Evolutionary conservation across 2,888 invertebrate genomes (phyloP).

Genomic region (Pemphredon lugubris): DNA sequence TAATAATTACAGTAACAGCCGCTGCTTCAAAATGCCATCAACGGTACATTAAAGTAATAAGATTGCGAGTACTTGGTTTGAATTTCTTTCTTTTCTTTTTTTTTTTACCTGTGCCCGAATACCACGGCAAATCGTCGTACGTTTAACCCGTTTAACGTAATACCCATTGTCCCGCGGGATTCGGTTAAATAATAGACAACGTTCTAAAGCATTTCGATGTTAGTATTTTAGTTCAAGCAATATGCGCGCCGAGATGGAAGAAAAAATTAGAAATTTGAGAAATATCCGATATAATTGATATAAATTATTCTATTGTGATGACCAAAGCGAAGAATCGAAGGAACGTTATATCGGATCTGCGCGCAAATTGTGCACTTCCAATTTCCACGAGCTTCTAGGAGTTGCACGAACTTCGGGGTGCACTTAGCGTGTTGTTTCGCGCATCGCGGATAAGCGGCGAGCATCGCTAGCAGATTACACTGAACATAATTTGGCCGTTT

Average conservation of each 20-base stretch:
- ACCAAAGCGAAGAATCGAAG: background rate
- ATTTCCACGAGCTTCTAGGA: slow-evolving; percentile 10
- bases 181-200: too few species aligned
- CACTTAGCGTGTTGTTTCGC: background rate
- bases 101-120: too few species aligned
- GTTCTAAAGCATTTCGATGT: too few species aligned
- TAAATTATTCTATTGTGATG: too few species aligned
- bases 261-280: too few species aligned
- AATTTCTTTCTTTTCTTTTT: slow-evolving; percentile 38
- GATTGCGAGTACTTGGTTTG: slow-evolving; percentile 21
- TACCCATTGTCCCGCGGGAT: too few species aligned
- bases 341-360: slow-evolving; percentile 16
- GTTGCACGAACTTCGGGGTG: slow-evolving; percentile 1
- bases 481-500: too few species aligned
- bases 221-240: background rate
- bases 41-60: slow-evolving; percentile 51
- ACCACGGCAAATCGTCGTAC: background rate
- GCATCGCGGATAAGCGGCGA: background rate
- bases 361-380: background rate
- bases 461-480: background rate
- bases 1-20: slow-evolving; percentile 52
- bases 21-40: slow-evolving; percentile 47
- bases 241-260: too few species aligned
- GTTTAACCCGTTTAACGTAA: background rate
- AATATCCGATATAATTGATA: too few species aligned